Percentiles rank a stretch among this genome's conserved stretches.
phyloP scores from a whole-genome alignment of 2,888 invertebrate species.

The Protonemura montana region DNA sequence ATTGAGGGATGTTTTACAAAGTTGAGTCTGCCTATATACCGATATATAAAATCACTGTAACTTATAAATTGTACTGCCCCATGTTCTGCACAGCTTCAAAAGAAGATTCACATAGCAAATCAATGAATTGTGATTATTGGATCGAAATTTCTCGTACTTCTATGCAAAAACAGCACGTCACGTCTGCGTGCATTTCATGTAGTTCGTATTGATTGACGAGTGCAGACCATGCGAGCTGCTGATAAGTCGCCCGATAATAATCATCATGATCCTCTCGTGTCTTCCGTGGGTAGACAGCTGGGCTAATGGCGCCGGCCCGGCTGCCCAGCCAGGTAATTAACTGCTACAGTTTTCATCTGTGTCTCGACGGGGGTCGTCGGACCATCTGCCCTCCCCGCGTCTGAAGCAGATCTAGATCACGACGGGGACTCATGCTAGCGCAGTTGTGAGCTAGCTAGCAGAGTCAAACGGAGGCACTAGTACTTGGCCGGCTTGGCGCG shows the following conservation, averaged over 20 bases:
- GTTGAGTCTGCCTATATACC: too few species aligned
- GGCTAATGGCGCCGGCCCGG: slow-evolving; percentile 24
- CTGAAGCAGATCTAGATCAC: background rate
- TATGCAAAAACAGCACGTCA: too few species aligned
- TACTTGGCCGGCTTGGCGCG: background rate
- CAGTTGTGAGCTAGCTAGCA: background rate
- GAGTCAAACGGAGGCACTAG: background rate
- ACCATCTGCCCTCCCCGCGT: background rate
- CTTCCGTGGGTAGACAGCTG: background rate
- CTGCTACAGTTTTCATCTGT: slow-evolving; percentile 57
- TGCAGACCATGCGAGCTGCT: background rate
- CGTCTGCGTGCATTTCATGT: too few species aligned
- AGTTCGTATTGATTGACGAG: too few species aligned
- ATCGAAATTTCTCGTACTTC: too few species aligned
- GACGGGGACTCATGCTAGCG: background rate
- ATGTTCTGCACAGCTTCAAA: too few species aligned
- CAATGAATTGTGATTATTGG: too few species aligned
- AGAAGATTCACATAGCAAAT: too few species aligned
- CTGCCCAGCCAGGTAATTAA: slow-evolving; percentile 44
- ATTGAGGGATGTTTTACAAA: too few species aligned
- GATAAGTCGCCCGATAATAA: background rate
- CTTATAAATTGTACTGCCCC: too few species aligned
- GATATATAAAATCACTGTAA: too few species aligned
- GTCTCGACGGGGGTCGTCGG: slow-evolving; percentile 55
- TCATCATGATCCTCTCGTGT: background rate